Evolutionary conservation across 2,888 invertebrate genomes (phyloP), one percentile per base, ranked within the genome.

Genomic region (Trileptium ribeirensis): DNA sequence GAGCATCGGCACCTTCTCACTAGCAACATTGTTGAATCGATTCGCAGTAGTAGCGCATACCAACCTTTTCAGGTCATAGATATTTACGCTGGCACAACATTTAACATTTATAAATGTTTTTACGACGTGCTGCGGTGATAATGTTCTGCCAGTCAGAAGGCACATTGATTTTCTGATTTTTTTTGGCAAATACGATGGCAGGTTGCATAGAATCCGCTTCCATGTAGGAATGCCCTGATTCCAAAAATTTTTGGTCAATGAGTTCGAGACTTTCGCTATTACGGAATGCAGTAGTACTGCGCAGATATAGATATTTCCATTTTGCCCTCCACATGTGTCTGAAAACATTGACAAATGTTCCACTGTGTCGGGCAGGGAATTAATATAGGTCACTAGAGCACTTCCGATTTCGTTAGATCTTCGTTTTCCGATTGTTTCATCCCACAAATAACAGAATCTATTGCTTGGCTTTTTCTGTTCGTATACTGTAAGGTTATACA

Each of bases 151-250:
- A 70, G 15, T 70, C 70, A 15, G 8, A n/a, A 8, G 70, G 70
- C 8, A 70, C 8, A 36, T 29, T 33, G 29, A 70, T 29, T n/a
- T 70, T 70, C 29, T 70, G 70, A 70, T 70, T 70, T n/a, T 70
- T 70, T 29, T 70, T 70, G 29, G 70, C 70, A 29, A 70, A 70
- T 36, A 33, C 70, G 31, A 70, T 70, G 15, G 70, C 70, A 3
- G 79, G 31, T 29, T 79, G 79, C 79, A 79, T 79, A 2, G 79
- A 70, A 34, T 79, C 79, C 3, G 70, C 79, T 67, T 79, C 79
- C 79, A 79, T 79, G 8, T 79, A 37, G 36, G 79, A 19, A n/a
- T n/a, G n/a, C n/a, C n/a, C n/a, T n/a, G n/a, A n/a, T n/a, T n/a
- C n/a, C n/a, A n/a, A n/a, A n/a, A 79, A 79, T n/a, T 79, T 79